Evolutionary conservation across 2,888 invertebrate species (phyloP), one percentile per base, ranked within the genome.

Genomic region (Slavum lentiscoides): DNA sequence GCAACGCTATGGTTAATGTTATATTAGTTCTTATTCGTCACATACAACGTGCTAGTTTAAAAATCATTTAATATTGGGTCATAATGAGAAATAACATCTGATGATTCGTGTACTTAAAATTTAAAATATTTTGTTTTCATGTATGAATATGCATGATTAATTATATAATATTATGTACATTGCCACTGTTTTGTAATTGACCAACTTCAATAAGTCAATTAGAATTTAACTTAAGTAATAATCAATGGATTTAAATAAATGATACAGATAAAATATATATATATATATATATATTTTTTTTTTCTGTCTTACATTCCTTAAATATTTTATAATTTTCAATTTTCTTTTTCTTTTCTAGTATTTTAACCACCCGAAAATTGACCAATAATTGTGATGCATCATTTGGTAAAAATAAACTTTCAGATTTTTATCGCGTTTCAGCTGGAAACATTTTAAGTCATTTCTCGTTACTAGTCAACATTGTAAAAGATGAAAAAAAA

Each of bases 271-370:
- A 5, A 11, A 49, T 39, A 49, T 49, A 49, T 49, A 49, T 49
- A 49, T 49, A 49, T 58, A 58, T 49, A 49, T 13, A 49, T 49
- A 49, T 61, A 77, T 64, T 62, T 72, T 64, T 72, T 68, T 68
- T n/a, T n/a, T n/a, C n/a, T n/a, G n/a, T n/a, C n/a, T n/a, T 80
- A 80, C 80, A 80, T 80, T 80, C 80, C 80, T 2, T 67, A 49
- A 43, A 67, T 67, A 43, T 67, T 67, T 53, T 69, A 53, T 55
- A 19, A 19, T 55, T 19, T 55, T 55, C 0, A 55, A 7, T 61
- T 43, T 30, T 30, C 30, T 49, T 1, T 49, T 43, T 43, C 3
- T 49, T 49, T 15, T 49, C 8, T 49, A 13, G 11, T 49, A 49
- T 49, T 49, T 49, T 49, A 49, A 49, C 49, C 49, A 11, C 15